Evolutionary conservation across 2,888 invertebrate species (phyloP).

Genomic region (Tenthredo amoena): DNA sequence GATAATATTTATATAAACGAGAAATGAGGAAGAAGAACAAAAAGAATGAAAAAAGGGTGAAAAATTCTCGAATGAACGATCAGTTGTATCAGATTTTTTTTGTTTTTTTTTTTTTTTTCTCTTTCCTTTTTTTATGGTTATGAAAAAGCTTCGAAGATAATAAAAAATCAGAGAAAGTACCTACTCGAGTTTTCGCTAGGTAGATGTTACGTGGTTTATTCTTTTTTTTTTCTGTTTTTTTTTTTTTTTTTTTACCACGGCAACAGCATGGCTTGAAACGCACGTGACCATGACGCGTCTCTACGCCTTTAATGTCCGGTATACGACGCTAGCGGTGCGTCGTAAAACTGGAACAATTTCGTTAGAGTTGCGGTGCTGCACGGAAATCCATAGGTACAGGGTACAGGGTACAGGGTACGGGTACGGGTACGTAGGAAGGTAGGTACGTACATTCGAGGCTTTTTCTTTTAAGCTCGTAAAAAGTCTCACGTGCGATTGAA

Average conservation of each 20-base stretch:
- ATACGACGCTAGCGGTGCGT: slow-evolving; percentile 40
- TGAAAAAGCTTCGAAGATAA: not conserved
- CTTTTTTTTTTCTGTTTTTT: not conserved
- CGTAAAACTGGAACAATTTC: slow-evolving; percentile 44
- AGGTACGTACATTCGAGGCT: not conserved
- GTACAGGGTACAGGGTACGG: not conserved
- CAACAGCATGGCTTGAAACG: not conserved
- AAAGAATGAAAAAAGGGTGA: not conserved
- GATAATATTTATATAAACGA: not conserved
- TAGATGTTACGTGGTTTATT: not conserved
- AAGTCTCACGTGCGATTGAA: slow-evolving; percentile 30
- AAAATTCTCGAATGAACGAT: not conserved
- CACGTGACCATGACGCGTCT: slow-evolving; percentile 44
- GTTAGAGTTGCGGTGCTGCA: slow-evolving; percentile 18
- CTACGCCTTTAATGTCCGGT: slow-evolving; percentile 34
- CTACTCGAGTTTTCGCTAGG: not conserved
- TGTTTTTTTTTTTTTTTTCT: not conserved
- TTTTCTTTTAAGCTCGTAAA: slow-evolving; percentile 24
- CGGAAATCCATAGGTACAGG: not conserved
- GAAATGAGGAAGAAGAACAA: not conserved
- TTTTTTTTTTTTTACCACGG: not conserved
- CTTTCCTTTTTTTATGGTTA: not conserved
- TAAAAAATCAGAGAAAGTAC: not conserved
- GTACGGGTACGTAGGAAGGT: not conserved
- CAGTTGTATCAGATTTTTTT: not conserved